Evolutionary conservation across 2,113 vertebrate species (phyloP), one percentile per base, ranked within the genome.

Genomic region (Cebus imitator): DNA sequence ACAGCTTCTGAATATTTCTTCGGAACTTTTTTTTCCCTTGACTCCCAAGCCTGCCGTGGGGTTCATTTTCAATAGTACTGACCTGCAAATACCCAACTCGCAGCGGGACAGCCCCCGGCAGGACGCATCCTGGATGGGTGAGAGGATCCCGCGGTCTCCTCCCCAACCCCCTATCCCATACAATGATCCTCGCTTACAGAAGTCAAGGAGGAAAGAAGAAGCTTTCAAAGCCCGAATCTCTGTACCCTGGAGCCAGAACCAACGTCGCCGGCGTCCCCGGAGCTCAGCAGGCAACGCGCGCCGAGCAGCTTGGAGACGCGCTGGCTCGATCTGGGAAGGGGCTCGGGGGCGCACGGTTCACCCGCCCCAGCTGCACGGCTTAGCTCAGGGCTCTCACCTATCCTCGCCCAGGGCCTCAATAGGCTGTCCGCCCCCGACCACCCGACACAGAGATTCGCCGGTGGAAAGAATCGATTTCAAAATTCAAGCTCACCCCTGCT

Each of bases 401-500:
- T 3, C 61, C 43, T 0, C 0, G 3, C 14, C 64, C 84, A 12
- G 68, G 10, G 43, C 78, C 84, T 4, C 37, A 8, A 3, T 8
- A 25, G 2, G 57, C 73, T 1, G 75, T 89, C 35, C 0, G 52
- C 32, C 57, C 73, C 48, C 2, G 9, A 13, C 48, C 58, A 32
- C 52, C 87, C 84, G 8, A 8, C 58, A 21, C 21, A 21, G 82
- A 68, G 88, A 87, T 27, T 0, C 17, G 8, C 52, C 3, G 0
- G 37, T 0, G 14, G 20, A 50, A 58, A 72, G 30, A 57, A 27
- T 4, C 3, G 70, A 30, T 2, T 37, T 64, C 32, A 16, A 73
- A 82, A 50, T 14, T 2, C 58, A 37, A 57, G 79, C 98, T 98
- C 98, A 98, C 98, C 98, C 2, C 84, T 40, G 98, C 97, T 97